phyloP scores from a whole-genome alignment of 30 jellyfish, hydroid and myxozoan genomes.

The Aurelia sp. region DNA sequence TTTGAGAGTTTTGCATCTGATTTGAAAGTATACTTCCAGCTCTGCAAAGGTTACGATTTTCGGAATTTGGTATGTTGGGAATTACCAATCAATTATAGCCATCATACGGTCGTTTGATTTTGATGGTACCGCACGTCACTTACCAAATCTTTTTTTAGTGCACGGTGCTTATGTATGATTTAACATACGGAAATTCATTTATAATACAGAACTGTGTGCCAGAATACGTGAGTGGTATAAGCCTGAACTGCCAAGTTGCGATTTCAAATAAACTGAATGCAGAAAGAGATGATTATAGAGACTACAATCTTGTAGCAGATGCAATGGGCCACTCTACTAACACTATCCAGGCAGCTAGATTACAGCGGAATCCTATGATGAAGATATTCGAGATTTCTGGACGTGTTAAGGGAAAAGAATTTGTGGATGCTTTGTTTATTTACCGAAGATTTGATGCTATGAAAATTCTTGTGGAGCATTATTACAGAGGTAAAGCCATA shows the following conservation, averaged over 20 bases:
- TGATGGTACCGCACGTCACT: no score
- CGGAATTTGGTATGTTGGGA: no score
- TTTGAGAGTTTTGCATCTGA: no score
- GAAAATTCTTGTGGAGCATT: conserved; percentile 11
- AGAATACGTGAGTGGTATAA: neutral
- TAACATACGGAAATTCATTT: neutral
- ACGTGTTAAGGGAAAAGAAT: conserved; percentile 1
- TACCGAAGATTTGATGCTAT: conserved; percentile 59
- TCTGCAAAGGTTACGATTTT: no score
- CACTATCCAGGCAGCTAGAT: conserved; percentile 5
- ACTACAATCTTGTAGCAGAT: conserved; percentile 38
- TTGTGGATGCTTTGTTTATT: conserved; percentile 20
- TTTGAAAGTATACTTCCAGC: no score
- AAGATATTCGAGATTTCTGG: conserved; percentile 21
- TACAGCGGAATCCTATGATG: conserved; percentile 42
- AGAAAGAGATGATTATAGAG: conserved; percentile 49
- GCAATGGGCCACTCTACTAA: conserved; percentile 14
- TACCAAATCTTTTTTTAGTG: no score
- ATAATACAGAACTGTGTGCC: conserved; percentile 37
- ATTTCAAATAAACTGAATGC: conserved; percentile 19
- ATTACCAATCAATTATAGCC: no score
- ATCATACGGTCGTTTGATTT: no score
- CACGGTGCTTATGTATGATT: no score
- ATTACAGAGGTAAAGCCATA: conserved; percentile 1
- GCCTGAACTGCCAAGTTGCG: conserved; percentile 12